These are phyloP conservation scores for human (Homo sapiens) DNA, from an alignment of 2,113 vertebrate genomes.

Conservation along the genomic window GRCh38 chr12:39293001-39293500, in stretches of 20 bases:
- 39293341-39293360: conserved; percentile 84
- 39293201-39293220: conserved; percentile 33
- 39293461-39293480: conserved; percentile 85
- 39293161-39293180: not conserved
- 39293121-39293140: not conserved
- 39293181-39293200: not conserved
- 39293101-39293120: not conserved
- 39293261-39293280: conserved; percentile 87
- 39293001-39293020: conserved; percentile 13
- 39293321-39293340: conserved; percentile 82
- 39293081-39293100: not conserved
- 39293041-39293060: not conserved
- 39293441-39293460: conserved; percentile 82
- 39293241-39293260: conserved; percentile 85
- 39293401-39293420: conserved; percentile 82
- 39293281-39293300: conserved; percentile 73
- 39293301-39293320: conserved; percentile 76
- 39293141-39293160: not conserved
- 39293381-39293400: conserved; percentile 85
- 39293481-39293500: conserved; percentile 88
- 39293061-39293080: not conserved
- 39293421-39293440: conserved; percentile 84
- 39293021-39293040: not conserved
- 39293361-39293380: conserved; percentile 88
- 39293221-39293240: conserved; percentile 70